Percentiles rank a stretch among this genome's conserved stretches.
These are phyloP conservation scores for Tanypteryx hageni DNA, from an alignment of 2,888 invertebrate species.

Conservation along the genomic window DNA sequence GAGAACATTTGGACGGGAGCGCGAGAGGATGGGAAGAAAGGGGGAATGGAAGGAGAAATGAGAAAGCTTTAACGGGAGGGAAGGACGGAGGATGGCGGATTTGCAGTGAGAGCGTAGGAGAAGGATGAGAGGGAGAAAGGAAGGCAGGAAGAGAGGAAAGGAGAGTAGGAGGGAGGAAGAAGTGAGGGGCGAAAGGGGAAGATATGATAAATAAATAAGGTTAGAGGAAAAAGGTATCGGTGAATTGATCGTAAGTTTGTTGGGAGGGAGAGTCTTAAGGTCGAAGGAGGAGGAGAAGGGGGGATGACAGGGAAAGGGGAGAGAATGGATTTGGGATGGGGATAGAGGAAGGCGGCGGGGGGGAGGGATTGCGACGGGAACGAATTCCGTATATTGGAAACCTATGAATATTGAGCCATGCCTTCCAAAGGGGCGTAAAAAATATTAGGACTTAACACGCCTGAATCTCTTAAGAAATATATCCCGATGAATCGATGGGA, in stretches of 20 bases:
- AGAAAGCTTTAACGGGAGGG: not conserved
- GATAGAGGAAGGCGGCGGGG: too few species aligned
- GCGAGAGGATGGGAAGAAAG: not conserved
- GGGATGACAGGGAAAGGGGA: too few species aligned
- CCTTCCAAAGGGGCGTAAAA: not conserved
- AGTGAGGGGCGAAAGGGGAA: not conserved
- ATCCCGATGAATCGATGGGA: not conserved
- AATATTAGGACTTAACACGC: not conserved
- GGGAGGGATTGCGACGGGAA: not conserved
- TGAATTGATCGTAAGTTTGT: not conserved
- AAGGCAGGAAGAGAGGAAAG: not conserved
- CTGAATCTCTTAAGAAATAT: not conserved
- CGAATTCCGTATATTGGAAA: not conserved
- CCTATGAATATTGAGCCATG: not conserved
- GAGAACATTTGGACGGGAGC: too few species aligned
- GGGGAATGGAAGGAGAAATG: not conserved
- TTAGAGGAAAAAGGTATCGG: not conserved
- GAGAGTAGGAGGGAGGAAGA: not conserved
- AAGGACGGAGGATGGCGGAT: not conserved
- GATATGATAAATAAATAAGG: not conserved
- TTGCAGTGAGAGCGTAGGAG: not conserved
- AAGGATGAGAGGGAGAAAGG: not conserved
- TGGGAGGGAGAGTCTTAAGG: not conserved
- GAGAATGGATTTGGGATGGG: not conserved
- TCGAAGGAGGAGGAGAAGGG: not conserved